These are phyloP conservation scores for Hecatera dysodea DNA, from an alignment of 2,888 invertebrate species.

Conservation along the genomic window DNA sequence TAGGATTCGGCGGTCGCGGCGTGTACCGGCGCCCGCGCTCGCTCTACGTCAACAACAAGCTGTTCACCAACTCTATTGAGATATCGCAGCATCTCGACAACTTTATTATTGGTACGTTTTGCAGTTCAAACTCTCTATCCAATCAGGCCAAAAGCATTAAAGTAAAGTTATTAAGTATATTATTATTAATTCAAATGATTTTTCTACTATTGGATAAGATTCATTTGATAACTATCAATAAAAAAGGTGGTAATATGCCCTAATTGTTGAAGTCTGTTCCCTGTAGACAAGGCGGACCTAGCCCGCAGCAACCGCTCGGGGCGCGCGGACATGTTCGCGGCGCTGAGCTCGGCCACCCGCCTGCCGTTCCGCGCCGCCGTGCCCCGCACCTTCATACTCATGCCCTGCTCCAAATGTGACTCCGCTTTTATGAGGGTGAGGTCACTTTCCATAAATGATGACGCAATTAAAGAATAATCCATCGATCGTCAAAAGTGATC, in stretches of 20 bases:
- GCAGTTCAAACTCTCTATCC: conserved; percentile 24
- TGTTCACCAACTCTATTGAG: conserved; percentile 92
- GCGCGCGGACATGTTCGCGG: conserved; percentile 93
- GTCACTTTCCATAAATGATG: not conserved
- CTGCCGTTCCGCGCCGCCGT: conserved; percentile 96
- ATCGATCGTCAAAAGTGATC: no score
- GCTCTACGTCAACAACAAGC: conserved; percentile 93
- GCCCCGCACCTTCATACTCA: conserved; percentile 94
- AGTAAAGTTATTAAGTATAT: no score
- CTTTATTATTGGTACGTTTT: conserved; percentile 92
- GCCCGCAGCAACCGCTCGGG: conserved; percentile 72
- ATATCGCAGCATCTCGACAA: conserved; percentile 93
- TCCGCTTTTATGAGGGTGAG: conserved; percentile 92
- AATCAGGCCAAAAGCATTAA: no score
- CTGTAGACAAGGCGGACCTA: conserved; percentile 77
- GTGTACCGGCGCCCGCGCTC: conserved; percentile 94
- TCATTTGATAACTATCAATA: no score
- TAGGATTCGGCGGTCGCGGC: conserved; percentile 95
- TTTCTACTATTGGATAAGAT: no score
- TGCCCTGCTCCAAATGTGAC: conserved; percentile 95
- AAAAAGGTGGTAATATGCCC: no score
- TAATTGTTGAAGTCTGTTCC: not conserved
- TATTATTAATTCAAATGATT: no score
- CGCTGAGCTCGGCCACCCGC: conserved; percentile 93
- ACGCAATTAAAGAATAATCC: no score